phyloP scores from a whole-genome alignment of 2,113 vertebrate species.

The Romanogobio albipinnatus region DNA sequence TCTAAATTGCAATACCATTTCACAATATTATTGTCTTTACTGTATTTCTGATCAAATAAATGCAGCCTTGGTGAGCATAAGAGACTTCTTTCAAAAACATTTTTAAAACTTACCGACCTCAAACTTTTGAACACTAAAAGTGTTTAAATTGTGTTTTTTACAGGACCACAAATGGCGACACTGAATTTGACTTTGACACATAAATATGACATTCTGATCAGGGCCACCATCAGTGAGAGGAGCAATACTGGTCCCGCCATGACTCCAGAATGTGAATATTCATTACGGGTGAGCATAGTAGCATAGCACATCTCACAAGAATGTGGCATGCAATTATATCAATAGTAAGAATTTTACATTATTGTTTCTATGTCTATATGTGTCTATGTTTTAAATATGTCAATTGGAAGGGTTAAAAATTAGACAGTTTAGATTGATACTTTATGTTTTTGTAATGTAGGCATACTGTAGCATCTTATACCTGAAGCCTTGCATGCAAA shows the following conservation, averaged over 20 bases:
- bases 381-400: neutral
- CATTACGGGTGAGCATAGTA: conserved; percentile 68
- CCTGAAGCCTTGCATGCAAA: conserved; percentile 93
- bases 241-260: conserved; percentile 47
- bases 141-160: conserved; percentile 4
- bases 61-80: neutral
- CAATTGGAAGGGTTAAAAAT: neutral
- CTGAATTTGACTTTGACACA: conserved; percentile 89
- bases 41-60: neutral
- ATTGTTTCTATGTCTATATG: neutral
- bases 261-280: conserved; percentile 84
- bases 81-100: neutral
- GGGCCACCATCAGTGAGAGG: conserved; percentile 78
- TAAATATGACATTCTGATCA: conserved; percentile 90
- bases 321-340: neutral
- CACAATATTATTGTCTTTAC: too few species aligned
- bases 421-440: neutral
- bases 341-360: neutral
- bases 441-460: conserved; percentile 63
- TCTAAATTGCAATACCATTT: too few species aligned
- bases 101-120: neutral
- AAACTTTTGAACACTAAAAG: neutral
- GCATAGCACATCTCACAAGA: neutral
- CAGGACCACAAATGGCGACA: conserved; percentile 78
- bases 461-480: conserved; percentile 95